phyloP scores from a whole-genome alignment of 2,888 invertebrate genomes.

The Uropetala carovei region DNA sequence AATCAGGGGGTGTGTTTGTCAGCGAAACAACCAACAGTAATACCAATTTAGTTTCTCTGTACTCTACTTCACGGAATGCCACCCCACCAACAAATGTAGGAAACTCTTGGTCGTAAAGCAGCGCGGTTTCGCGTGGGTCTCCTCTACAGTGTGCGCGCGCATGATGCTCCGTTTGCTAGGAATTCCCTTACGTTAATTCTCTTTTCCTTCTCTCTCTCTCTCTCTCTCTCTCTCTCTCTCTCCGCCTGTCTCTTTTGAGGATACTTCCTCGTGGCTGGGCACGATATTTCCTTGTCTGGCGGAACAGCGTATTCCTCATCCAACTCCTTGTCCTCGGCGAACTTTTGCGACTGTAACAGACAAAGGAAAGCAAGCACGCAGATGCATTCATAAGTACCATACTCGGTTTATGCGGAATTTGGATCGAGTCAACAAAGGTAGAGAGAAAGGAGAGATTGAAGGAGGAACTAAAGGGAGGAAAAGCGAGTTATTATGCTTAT shows the following conservation, averaged over 20 bases:
- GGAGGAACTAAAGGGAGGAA: no score
- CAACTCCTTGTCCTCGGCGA: neutral
- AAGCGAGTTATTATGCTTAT: no score
- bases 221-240: no score
- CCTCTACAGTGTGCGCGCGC: neutral
- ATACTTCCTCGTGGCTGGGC: neutral
- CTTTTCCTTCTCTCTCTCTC: no score
- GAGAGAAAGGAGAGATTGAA: no score
- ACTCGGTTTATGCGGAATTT: neutral
- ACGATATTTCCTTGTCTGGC: neutral
- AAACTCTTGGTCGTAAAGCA: constrained; percentile 20
- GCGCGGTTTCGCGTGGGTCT: neutral
- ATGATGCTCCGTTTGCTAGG: neutral
- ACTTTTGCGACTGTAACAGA: neutral
- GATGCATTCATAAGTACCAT: neutral
- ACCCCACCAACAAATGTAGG: neutral
- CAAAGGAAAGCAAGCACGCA: neutral
- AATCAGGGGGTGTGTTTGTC: no score
- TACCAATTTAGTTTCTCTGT: neutral
- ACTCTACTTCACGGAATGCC: neutral
- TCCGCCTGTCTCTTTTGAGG: neutral
- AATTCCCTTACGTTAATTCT: no score
- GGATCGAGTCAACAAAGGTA: no score
- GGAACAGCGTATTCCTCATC: neutral
- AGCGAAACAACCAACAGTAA: no score